Evolutionary conservation across 2,113 vertebrate genomes (phyloP), one percentile per base, ranked within the genome.

Genomic region (Hippocampus mohnikei): DNA sequence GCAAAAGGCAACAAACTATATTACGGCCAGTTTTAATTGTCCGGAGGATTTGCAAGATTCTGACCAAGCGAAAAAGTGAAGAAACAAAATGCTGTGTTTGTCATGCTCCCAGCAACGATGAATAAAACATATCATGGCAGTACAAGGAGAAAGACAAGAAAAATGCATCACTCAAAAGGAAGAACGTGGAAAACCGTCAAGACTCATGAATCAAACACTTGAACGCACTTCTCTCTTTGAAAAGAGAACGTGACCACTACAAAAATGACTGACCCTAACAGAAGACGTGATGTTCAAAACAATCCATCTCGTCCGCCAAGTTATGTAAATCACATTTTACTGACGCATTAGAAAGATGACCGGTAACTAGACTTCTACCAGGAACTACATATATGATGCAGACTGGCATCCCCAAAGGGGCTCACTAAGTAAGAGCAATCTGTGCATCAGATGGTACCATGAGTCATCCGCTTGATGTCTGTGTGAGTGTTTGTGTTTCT

Each of bases 21-120:
- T 70, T 69, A 74, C 75, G 42, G 79, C 46, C 27, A 77, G 75
- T 69, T 70, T 74, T 74, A 78, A 81, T 76, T 61, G 73, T 82
- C 75, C 53, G 67, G 62, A 71, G 70, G 46, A 74, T 83, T 71
- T 79, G 69, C 63, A 72, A 83, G 81, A 82, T 85, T 80, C 75
- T 71, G 68, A 67, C 81, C 71, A 82, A 80, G 67, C 67, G 58
- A 64, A 79, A 73, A 72, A 64, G 12, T 61, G 53, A 48, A 62
- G 46, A 64, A 63, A 80, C 75, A 20, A 74, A 81, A 83, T 76
- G 40, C 74, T 83, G 82, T 85, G 88, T 75, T 78, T 33, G 84
- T 88, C 89, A 90, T 91, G 83, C 56, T 77, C 86, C 88, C 82
- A 86, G 83, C 87, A 83, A 83, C 71, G 78, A 84, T 76, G 27